Evolutionary conservation across 2,797 vertebrate genomes (phyloP), one percentile per base, ranked within the genome.

Genomic region (Bradypodion ventrale): DNA sequence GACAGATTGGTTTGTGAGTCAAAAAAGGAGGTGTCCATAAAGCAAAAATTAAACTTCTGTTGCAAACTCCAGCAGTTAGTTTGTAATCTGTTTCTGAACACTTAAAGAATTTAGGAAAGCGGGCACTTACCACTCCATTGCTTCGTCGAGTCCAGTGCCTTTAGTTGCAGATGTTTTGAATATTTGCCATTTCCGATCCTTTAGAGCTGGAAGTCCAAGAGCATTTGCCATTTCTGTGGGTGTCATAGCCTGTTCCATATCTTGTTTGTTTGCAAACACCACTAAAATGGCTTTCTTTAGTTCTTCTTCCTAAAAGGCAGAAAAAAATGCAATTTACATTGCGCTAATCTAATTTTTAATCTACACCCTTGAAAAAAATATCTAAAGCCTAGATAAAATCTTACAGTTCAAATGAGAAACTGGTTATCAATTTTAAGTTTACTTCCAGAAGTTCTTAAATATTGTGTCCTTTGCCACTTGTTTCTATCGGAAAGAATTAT

Each of bases 181-280:
- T 92, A 99, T 99, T 94, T 99, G 99, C 99, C 99, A 99, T 89
- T 99, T 99, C 56, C 98, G 96, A 95, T 99, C 98, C 93, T 99
- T 99, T 87, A 99, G 93, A 40, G 97, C 98, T 0, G 98, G 97
- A 74, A 99, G 96, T 35, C 99, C 99, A 2, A 99, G 96, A 0
- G 98, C 93, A 0, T 97, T 99, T 42, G 99, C 99, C 93, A 99
- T 98, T 94, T 99, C 99, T 2, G 98, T 96, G 62, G 98, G 98
- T 0, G 98, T 98, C 98, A 99, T 99, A 2, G 99, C 98, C 93
- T 98, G 98, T 82, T 99, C 98, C 98, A 99, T 99, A 91, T 99
- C 99, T 94, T 99, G 99, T 90, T 99, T 99, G 93, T 99, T 99
- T 60, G 99, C 99, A 95, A 99, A 99, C 78, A 99, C 99, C 89